Conservation (phyloP, 2,797 vertebrate species). For the Phrynocephalus guinanensis region DNA sequence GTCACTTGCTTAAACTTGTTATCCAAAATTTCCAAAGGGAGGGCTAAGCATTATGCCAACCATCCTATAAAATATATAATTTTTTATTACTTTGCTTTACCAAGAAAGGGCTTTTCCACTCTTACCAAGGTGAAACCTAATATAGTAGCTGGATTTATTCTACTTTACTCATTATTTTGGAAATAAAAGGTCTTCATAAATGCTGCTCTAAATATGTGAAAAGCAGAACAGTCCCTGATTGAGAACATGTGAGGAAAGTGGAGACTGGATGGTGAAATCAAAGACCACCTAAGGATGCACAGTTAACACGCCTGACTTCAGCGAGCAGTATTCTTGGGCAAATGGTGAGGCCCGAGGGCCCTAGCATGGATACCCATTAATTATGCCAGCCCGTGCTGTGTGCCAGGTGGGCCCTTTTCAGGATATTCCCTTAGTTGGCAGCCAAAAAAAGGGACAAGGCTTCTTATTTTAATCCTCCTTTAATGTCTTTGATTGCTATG, state of each 20-base stretch:
- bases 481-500: neutral
- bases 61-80: constrained; percentile 28
- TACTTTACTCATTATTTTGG: constrained; percentile 45
- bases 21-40: constrained; percentile 41
- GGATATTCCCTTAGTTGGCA: neutral
- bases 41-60: constrained; percentile 32
- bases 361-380: neutral
- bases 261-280: constrained; percentile 52
- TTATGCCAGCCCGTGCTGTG: neutral
- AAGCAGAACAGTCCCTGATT: constrained; percentile 65
- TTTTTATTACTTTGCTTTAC: constrained; percentile 32
- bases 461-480: neutral
- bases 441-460: neutral
- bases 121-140: constrained; percentile 40
- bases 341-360: neutral
- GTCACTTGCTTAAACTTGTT: neutral
- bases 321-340: neutral
- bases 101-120: constrained; percentile 41
- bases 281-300: constrained; percentile 32
- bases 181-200: constrained; percentile 46
- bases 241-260: constrained; percentile 67
- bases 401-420: neutral
- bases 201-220: constrained; percentile 57
- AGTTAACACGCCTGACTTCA: neutral
- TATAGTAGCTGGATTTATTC: constrained; percentile 18